Evolutionary conservation across 2,797 vertebrate species (phyloP).

Genomic region (Novumbra hubbsi): DNA sequence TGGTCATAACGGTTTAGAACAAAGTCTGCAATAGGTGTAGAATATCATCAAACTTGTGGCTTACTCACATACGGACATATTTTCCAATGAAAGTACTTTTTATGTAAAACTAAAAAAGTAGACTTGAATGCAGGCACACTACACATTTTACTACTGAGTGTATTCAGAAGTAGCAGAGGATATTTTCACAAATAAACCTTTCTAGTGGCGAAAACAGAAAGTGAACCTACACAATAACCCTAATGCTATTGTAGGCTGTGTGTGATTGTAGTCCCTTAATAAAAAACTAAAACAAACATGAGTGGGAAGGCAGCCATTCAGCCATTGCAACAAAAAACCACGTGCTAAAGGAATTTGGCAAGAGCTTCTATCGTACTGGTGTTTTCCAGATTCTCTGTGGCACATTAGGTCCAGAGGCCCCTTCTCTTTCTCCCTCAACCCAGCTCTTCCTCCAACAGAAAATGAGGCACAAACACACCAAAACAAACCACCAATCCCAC

Average conservation of each 20-base stretch:
- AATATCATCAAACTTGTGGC: too few species aligned
- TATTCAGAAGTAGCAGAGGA: background rate
- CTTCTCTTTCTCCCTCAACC: background rate
- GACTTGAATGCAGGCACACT: background rate
- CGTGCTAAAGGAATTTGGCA: constrained; percentile 17
- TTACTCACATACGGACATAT: too few species aligned
- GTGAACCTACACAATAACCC: background rate
- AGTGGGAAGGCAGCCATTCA: background rate
- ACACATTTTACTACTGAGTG: background rate
- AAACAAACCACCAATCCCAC: constrained; percentile 30
- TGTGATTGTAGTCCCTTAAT: background rate
- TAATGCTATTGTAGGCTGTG: background rate
- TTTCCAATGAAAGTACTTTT: background rate
- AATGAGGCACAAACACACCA: constrained; percentile 33
- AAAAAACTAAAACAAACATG: constrained; percentile 13
- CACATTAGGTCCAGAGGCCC: constrained; percentile 20
- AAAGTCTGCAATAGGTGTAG: too few species aligned
- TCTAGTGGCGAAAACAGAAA: background rate
- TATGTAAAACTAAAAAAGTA: background rate
- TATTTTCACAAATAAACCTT: background rate
- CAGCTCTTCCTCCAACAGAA: constrained; percentile 10
- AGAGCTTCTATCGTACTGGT: constrained; percentile 9
- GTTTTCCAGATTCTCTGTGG: constrained; percentile 24
- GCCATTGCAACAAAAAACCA: background rate
- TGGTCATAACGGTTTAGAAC: too few species aligned